A percentile compares a stretch with the other conserved stretches of the same genome.
Evolutionary conservation across 1,140 invertebrate species (phyloP).

Genomic region (Plectrocnemia conspersa): DNA sequence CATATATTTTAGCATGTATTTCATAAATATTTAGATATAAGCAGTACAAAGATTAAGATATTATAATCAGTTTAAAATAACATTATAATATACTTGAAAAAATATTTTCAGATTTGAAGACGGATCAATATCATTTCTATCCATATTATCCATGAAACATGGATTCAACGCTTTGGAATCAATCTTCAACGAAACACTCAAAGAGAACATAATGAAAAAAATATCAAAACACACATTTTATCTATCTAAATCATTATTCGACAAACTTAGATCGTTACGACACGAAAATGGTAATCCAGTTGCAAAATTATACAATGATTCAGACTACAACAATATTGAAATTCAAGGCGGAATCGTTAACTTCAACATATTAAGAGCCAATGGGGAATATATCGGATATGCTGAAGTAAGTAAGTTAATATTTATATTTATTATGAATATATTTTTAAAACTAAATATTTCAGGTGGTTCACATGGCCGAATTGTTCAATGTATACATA

Average conservation of each 20-base stretch:
- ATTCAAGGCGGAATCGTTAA: conserved; percentile 82
- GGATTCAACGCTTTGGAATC: conserved; percentile 69
- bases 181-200: conserved; percentile 48
- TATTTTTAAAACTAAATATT: conserved; percentile 33
- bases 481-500: conserved; percentile 79
- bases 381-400: conserved; percentile 81
- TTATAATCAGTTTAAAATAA: too few relatives aligned
- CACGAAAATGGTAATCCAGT: conserved; percentile 73
- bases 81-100: conserved; percentile 26
- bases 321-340: conserved; percentile 56
- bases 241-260: conserved; percentile 70
- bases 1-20: too few relatives aligned
- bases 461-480: conserved; percentile 83
- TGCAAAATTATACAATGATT: conserved; percentile 69
- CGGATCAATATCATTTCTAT: conserved; percentile 85
- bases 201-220: conserved; percentile 58
- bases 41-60: too few relatives aligned
- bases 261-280: conserved; percentile 57
- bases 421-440: conserved; percentile 41
- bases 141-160: conserved; percentile 74
- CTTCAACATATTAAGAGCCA: conserved; percentile 78
- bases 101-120: conserved; percentile 80
- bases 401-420: conserved; percentile 61
- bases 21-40: too few relatives aligned
- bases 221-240: conserved; percentile 72